Evolutionary conservation across 2,797 vertebrate species (phyloP), one percentile per base, ranked within the genome.

Genomic region (Lithobates pipiens): DNA sequence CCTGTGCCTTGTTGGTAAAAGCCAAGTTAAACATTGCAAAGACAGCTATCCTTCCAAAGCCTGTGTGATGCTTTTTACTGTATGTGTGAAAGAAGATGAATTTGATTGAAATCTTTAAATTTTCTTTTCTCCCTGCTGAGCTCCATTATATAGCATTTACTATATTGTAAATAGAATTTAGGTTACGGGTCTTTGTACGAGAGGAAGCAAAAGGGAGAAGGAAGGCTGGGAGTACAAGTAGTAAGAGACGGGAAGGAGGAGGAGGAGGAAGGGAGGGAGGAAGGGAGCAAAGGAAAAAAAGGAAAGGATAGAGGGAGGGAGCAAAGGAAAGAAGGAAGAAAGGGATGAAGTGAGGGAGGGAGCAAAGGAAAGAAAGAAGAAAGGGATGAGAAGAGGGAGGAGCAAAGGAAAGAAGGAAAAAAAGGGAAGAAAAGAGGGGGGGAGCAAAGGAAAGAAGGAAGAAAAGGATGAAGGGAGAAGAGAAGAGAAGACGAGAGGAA

Each of bases 1-100:
- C 27, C 36, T 85, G 69, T 44, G 63, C n/a, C 36, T 50, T 44
- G 69, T 42, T 34, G 81, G 36, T 21, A 34, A 34, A 54, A 89
- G 84, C 21, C 89, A 89, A 89, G 84, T 27, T 0, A 82, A 89
- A 79, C 0, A 82, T 15, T 77, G 36, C 71, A 73, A 85, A 44
- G 50, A 42, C 25, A 1, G 7, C 87, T 87, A 42, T 79, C 76
- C 42, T 77, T 80, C 0, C 11, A n/a, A 18, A 34, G 74, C 84
- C 77, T 68, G 79, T 46, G 76, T 54, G 29, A 57, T 69, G 18
- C n/a, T 10, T 69, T 46, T 44, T 79, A n/a, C n/a, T n/a, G n/a
- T n/a, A 65, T 27, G 34, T 68, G 76, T 69, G 65, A 39, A 54
- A 46, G 11, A 74, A 74, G 13, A 46, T 15, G 15, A n/a, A n/a